phyloP scores from a whole-genome alignment of 2,113 vertebrate genomes.

The Orientallactaga bullata region DNA sequence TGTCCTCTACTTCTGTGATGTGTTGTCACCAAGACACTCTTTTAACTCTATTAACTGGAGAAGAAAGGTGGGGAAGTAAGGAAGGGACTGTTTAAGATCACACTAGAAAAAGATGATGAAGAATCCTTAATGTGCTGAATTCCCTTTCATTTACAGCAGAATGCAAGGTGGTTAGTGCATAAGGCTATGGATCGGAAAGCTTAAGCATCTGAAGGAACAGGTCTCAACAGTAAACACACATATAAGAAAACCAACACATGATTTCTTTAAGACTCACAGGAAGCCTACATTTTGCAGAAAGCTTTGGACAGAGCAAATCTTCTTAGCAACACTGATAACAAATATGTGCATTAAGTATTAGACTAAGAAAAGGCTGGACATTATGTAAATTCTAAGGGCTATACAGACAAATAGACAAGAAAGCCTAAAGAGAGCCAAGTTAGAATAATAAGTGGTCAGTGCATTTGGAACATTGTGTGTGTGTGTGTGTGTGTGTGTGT shows the following conservation, averaged over 20 bases:
- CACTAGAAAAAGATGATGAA: background rate
- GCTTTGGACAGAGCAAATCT: slow-evolving; percentile 19
- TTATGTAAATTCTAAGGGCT: slow-evolving; percentile 44
- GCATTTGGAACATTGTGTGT: background rate
- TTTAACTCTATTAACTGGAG: background rate
- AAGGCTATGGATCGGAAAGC: background rate
- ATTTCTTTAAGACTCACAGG: background rate
- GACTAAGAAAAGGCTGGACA: background rate
- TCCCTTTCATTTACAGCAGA: background rate
- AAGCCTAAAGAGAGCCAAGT: background rate
- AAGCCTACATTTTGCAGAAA: slow-evolving; percentile 1
- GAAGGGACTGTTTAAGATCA: background rate
- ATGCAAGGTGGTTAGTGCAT: slow-evolving; percentile 24
- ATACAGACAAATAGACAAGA: background rate
- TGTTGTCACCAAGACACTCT: background rate
- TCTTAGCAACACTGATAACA: slow-evolving; percentile 35
- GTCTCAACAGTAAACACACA: slow-evolving; percentile 1
- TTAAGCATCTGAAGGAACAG: background rate
- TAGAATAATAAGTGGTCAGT: slow-evolving; percentile 33
- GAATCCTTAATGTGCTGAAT: background rate
- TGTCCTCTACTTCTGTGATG: too few relatives aligned
- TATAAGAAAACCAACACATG: slow-evolving; percentile 4
- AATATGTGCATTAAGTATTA: slow-evolving; percentile 8
- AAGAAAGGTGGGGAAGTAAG: background rate
- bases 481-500: too few relatives aligned